Evolutionary conservation across 2,888 invertebrate species (phyloP).

Genomic region (Geotrupes spiniger): DNA sequence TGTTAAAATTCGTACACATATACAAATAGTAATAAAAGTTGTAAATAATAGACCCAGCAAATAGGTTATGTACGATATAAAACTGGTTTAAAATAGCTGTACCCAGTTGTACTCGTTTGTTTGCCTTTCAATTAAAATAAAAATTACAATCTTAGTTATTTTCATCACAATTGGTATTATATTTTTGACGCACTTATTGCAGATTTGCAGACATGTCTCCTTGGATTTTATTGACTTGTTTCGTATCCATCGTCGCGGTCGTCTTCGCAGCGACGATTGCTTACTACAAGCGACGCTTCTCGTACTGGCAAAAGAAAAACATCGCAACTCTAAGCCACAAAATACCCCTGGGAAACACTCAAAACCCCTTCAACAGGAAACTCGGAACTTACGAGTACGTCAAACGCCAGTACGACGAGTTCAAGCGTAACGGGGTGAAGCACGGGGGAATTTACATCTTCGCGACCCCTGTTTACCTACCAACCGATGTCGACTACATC

Average conservation of each 20-base stretch:
- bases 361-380: neutral
- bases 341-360: slow-evolving; percentile 3
- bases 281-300: slow-evolving; percentile 3
- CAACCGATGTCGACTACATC: slow-evolving; percentile 44
- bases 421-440: slow-evolving; percentile 21
- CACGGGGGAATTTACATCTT: slow-evolving; percentile 18
- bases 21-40: too few species aligned
- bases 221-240: too few species aligned
- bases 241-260: slow-evolving; percentile 1
- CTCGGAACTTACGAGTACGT: neutral
- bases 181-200: too few species aligned
- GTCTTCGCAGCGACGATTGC: neutral
- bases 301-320: slow-evolving; percentile 6
- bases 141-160: too few species aligned
- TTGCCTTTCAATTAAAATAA: too few species aligned
- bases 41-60: too few species aligned
- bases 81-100: too few species aligned
- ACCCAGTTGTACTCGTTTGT: too few species aligned
- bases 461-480: slow-evolving; percentile 26
- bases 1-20: too few species aligned
- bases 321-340: neutral
- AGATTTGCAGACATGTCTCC: too few species aligned
- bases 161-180: too few species aligned
- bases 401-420: slow-evolving; percentile 9
- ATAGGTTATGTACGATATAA: too few species aligned